A percentile compares a stretch with the other conserved stretches of the same genome.
Evolutionary conservation across 2,888 invertebrate genomes (phyloP).

Genomic region (Ptilodon capucinus): DNA sequence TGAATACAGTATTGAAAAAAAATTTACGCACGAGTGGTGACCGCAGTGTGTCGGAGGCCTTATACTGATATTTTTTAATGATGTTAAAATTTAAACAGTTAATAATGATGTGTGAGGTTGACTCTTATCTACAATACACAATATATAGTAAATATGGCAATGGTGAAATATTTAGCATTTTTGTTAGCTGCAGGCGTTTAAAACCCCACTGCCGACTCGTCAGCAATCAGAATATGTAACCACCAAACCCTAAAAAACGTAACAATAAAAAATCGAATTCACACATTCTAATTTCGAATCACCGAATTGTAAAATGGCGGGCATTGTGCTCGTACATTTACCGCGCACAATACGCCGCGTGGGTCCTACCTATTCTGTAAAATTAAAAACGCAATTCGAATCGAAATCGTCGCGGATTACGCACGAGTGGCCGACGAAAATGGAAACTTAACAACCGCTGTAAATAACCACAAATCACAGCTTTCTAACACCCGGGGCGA

Average conservation of each 20-base stretch:
- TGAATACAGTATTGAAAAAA: no score
- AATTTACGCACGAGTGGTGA: no score
- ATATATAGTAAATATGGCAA: no score
- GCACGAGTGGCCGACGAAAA: slow-evolving; percentile 70
- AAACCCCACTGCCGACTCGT: not conserved
- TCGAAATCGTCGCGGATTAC: slow-evolving; percentile 71
- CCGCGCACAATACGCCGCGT: slow-evolving; percentile 39
- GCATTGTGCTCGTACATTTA: slow-evolving; percentile 38
- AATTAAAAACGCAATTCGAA: slow-evolving; percentile 76
- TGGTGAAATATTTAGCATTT: not conserved
- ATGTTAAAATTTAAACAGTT: no score
- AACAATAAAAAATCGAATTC: slow-evolving; percentile 36
- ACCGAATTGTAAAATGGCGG: slow-evolving; percentile 38
- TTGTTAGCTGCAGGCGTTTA: not conserved
- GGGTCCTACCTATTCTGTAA: slow-evolving; percentile 66
- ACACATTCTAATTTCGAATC: slow-evolving; percentile 31
- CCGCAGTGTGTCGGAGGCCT: no score
- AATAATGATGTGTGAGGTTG: no score
- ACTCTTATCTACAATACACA: no score
- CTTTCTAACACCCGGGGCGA: slow-evolving; percentile 75
- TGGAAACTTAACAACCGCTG: slow-evolving; percentile 79
- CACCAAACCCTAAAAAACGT: slow-evolving; percentile 21
- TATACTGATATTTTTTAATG: no score
- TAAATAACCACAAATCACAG: slow-evolving; percentile 82
- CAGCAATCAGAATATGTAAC: not conserved